Evolutionary conservation across 2,113 vertebrate genomes (phyloP), one percentile per base, ranked within the genome.

Genomic region (Leucosticte australis): DNA sequence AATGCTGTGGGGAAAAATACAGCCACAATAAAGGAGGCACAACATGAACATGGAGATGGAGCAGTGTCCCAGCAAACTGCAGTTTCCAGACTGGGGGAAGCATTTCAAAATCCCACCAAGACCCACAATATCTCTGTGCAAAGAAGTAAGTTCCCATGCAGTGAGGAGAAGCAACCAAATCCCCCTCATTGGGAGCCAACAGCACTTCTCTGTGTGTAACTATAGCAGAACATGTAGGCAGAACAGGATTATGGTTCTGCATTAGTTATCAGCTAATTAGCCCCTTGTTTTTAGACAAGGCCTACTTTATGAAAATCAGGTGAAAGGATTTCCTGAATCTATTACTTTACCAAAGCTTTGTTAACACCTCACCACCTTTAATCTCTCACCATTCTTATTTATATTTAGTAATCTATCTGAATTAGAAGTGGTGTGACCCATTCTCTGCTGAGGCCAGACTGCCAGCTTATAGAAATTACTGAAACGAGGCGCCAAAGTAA

Each of bases 381-480:
- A 95, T 95, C 89, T 52, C 53, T 65, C 60, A 41, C 83, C 27
- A 9, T 94, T 97, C 42, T 83, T 94, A 75, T n/a, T 95, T 94
- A 76, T 60, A 47, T 95, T 97, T 96, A 90, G 88, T 94, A 96
- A 65, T 94, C 44, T 90, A 35, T 78, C 77, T 90, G 53, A 67
- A 83, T 50, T 91, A 79, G 35, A 88, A 37, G 75, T 15, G 26
- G 71, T 94, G 41, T 94, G 85, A 96, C 92, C 96, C 74, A 22
- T 81, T 96, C 90, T 96, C n/a, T 87, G 68, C 71, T 92, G 69
- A 94, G 92, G 91, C 79, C 83, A 83, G 56, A 20, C 55, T 94
- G 88, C 93, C 88, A 97, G 59, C 60, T 95, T 95, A 97, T 62
- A 94, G 89, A 96, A 96, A 95, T 91, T 93, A 85, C 87, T 94